Conservation (phyloP, 23 tunicate species). For the Aplidium turbinatum region DNA sequence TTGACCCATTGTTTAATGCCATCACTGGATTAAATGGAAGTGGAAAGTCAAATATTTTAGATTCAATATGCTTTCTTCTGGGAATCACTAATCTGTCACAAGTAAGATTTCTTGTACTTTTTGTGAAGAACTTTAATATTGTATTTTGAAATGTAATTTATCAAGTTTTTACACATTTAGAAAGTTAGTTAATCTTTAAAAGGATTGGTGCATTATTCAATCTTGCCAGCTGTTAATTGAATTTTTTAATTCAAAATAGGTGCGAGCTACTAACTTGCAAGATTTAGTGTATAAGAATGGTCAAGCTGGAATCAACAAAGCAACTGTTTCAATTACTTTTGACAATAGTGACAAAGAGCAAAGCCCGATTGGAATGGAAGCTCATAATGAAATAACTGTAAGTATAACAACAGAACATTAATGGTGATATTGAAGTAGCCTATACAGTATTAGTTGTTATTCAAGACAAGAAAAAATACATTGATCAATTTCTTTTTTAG, state of each 20-base stretch:
- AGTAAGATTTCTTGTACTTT: slow-evolving; percentile 23
- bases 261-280: slow-evolving; percentile 83
- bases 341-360: slow-evolving; percentile 80
- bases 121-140: not conserved
- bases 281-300: slow-evolving; percentile 99
- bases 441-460: too few species aligned
- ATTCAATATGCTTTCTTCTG: slow-evolving; percentile 89
- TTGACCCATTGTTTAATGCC: slow-evolving; percentile 89
- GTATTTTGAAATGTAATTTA: not conserved
- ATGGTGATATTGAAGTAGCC: too few species aligned
- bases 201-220: not conserved
- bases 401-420: too few species aligned
- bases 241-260: slow-evolving; percentile 36
- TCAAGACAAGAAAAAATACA: too few species aligned
- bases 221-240: too few species aligned
- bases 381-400: slow-evolving; percentile 89
- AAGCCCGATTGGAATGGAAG: slow-evolving; percentile 93
- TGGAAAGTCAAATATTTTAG: slow-evolving; percentile 95
- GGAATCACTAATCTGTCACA: slow-evolving; percentile 87
- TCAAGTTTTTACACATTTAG: not conserved
- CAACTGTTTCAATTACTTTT: slow-evolving; percentile 93
- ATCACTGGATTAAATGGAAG: slow-evolving; percentile 96
- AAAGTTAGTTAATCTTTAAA: not conserved
- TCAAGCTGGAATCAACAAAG: slow-evolving; percentile 96
- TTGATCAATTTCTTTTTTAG: too few species aligned